Conservation (phyloP, 2,797 vertebrate genomes). For the Gastrophryne carolinensis region DNA sequence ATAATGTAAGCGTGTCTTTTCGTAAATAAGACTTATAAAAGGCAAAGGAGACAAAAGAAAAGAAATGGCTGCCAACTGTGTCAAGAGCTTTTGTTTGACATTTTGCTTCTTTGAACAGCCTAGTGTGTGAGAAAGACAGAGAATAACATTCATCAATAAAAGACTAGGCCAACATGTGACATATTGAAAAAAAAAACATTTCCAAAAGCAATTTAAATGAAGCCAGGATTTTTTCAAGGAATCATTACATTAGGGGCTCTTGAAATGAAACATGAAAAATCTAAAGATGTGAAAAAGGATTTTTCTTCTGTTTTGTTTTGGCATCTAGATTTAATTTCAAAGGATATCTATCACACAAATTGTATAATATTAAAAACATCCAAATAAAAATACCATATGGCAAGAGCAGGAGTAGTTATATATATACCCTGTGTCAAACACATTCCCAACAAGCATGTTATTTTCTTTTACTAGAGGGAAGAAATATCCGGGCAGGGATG, state of each 20-base stretch:
- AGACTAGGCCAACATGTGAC: background rate
- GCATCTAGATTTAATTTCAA: too few species aligned
- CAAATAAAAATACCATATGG: too few species aligned
- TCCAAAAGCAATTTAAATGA: background rate
- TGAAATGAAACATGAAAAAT: too few species aligned
- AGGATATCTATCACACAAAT: too few species aligned
- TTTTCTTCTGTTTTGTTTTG: too few species aligned
- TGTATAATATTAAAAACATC: too few species aligned
- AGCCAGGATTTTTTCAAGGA: background rate
- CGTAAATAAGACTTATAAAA: background rate
- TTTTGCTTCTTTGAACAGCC: constrained; percentile 9
- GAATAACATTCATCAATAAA: constrained; percentile 32
- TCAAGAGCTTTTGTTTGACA: constrained; percentile 30
- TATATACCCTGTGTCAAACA: too few species aligned
- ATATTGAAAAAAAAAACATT: background rate
- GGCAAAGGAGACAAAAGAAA: constrained; percentile 14
- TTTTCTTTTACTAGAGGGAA: too few species aligned
- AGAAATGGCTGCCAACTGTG: constrained; percentile 17
- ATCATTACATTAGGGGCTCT: background rate
- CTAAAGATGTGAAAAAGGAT: too few species aligned
- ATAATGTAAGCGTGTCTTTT: constrained; percentile 24
- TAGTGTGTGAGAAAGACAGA: constrained; percentile 9
- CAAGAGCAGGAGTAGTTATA: too few species aligned
- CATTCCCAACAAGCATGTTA: too few species aligned
- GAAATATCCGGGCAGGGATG: too few species aligned